Evolutionary conservation across 2,113 vertebrate genomes (phyloP).

Genomic region (Cyprinodon brontotheroides): DNA sequence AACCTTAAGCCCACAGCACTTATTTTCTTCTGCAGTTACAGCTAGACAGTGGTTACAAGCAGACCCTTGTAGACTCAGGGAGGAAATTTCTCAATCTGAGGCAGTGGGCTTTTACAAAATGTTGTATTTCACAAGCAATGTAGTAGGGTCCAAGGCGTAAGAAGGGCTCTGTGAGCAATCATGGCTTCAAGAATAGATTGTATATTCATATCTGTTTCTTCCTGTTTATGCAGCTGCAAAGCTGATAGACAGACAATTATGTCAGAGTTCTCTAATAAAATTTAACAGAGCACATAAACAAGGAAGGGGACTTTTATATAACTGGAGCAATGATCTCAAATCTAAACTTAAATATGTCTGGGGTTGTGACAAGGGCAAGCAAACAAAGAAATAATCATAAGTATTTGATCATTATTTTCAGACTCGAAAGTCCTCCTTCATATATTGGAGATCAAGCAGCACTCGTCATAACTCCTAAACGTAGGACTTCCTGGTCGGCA

Average conservation of each 20-base stretch:
- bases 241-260: conserved; percentile 31
- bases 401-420: not conserved
- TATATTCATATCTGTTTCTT: conserved; percentile 34
- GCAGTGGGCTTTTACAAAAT: conserved; percentile 33
- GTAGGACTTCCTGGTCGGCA: not conserved
- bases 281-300: conserved; percentile 26
- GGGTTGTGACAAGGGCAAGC: not conserved
- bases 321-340: not conserved
- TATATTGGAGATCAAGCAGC: not conserved
- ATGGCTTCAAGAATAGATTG: conserved; percentile 25
- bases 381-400: not conserved
- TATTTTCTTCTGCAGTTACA: conserved; percentile 50
- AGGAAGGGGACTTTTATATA: conserved; percentile 23
- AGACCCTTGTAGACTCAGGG: conserved; percentile 5
- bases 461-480: not conserved
- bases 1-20: conserved; percentile 52
- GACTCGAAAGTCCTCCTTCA: not conserved
- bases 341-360: not conserved
- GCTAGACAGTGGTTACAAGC: conserved; percentile 53
- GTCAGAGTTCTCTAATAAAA: conserved; percentile 32
- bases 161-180: conserved; percentile 16
- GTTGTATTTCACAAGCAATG: conserved; percentile 23
- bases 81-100: conserved; percentile 47
- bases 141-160: conserved; percentile 19
- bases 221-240: conserved; percentile 42